Evolutionary conservation across 2,888 invertebrate genomes (phyloP).

Genomic region (Drosophila maculinotata): DNA sequence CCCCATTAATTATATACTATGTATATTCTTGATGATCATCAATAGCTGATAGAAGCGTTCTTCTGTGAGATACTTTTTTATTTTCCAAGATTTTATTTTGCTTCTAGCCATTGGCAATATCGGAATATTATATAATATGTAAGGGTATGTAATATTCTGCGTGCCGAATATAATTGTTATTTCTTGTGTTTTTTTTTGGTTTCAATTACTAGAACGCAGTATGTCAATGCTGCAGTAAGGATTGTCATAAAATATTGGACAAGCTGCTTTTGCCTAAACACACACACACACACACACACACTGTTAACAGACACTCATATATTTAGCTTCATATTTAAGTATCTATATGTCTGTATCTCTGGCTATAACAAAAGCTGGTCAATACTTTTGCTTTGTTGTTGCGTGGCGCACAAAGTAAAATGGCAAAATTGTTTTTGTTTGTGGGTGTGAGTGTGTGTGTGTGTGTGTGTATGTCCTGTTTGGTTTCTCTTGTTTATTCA

Average conservation of each 20-base stretch:
- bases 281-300: constrained; percentile 7
- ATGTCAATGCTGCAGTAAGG: constrained; percentile 45
- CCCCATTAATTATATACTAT: not conserved
- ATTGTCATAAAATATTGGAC: constrained; percentile 66
- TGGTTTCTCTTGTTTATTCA: constrained; percentile 71
- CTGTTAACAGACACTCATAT: not conserved
- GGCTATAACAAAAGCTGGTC: constrained; percentile 57
- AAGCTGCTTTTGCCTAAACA: not conserved
- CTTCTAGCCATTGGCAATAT: not conserved
- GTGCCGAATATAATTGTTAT: too few relatives aligned
- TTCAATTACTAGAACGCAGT: constrained; percentile 28
- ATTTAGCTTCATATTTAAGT: constrained; percentile 6
- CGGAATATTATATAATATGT: not conserved
- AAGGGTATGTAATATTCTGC: not conserved
- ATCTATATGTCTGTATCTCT: constrained; percentile 1
- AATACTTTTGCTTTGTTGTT: constrained; percentile 49
- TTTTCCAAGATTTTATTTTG: not conserved
- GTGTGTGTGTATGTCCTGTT: constrained; percentile 46
- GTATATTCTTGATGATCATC: not conserved
- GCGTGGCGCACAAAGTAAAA: constrained; percentile 49
- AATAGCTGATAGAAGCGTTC: not conserved
- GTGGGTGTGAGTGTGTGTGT: not conserved
- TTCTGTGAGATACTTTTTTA: too few relatives aligned
- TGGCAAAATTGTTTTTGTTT: constrained; percentile 59
- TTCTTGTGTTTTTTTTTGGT: not conserved